Evolutionary conservation across 2,888 invertebrate genomes (phyloP), one percentile per base, ranked within the genome.

Genomic region (Siphlonurus alternatus): DNA sequence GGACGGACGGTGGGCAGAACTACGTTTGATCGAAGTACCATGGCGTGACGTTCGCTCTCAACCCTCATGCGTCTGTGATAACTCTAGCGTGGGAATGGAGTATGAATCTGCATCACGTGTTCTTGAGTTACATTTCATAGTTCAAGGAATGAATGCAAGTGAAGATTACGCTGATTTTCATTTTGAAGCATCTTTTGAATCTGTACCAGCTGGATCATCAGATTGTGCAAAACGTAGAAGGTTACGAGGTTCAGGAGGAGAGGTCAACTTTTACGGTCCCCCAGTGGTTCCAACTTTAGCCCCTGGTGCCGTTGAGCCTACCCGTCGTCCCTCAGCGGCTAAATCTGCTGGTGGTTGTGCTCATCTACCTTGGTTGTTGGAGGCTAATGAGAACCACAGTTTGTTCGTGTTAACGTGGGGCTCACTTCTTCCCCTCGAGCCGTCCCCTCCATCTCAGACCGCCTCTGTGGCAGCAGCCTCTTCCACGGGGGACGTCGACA

Each of bases 321-420:
- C 56, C n/a, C 7, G 56, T 10, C 5, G 7, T 10, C 56, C 56
- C 19, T 22, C 22, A 20, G 5, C 22, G n/a, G n/a, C 10, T 10
- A 51, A 10, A 10, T 15, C 10, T 10, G 10, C 53, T 10, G 10
- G 53, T 10, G 56, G 56, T n/a, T 88, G 88, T 75, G 82, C 82
- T n/a, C 85, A 86, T 65, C 76, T 85, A 65, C 89, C 91, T 2
- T 91, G 90, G 86, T 78, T 90, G 67, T 81, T 91, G 64, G 86
- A 87, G 72, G 88, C 90, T 1, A 82, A 87, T 66, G 83, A 86
- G 67, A 90, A 90, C 73, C 83, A 87, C 62, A 89, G 89, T 54
- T 80, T 92, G 65, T 91, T 89, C 73, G 78, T 92, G 65, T 80
- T 90, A 68, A 88, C 89, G 59, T 90, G 90, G 90, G 91, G 91